Conservation (phyloP, 2,797 vertebrate genomes). For the Aldrovandia affinis region DNA sequence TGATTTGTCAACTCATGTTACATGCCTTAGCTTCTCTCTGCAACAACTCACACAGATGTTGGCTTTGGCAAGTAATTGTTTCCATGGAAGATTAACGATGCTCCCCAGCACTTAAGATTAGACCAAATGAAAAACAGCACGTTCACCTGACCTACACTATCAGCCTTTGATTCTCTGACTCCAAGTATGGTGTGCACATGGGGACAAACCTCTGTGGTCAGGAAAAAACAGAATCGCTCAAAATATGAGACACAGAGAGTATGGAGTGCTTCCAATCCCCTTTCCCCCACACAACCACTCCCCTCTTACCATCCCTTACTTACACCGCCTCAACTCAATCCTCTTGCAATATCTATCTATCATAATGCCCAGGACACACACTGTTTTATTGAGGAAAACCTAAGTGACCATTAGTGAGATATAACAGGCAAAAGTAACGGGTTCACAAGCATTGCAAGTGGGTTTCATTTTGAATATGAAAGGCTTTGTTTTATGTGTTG, state of each 20-base stretch:
- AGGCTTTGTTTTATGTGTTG: background rate
- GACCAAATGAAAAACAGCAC: background rate
- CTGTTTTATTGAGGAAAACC: background rate
- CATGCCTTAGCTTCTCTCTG: background rate
- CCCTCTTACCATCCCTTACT: no score
- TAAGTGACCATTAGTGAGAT: background rate
- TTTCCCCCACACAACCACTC: background rate
- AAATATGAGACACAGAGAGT: background rate
- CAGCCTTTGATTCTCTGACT: background rate
- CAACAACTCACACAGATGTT: background rate
- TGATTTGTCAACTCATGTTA: background rate
- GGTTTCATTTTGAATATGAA: background rate
- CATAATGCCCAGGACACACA: background rate
- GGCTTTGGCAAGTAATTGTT: background rate
- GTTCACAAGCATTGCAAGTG: background rate
- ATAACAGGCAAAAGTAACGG: background rate
- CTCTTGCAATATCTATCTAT: background rate
- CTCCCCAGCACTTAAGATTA: background rate
- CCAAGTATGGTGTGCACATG: background rate
- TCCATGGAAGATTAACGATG: conserved; percentile 1
- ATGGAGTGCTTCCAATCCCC: background rate
- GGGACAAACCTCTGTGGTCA: background rate
- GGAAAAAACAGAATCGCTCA: background rate
- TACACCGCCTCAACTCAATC: background rate
- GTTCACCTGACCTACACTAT: background rate